Conservation (phyloP, 92 coral and sea anemone genomes). For the Palythoa caribaeorum region DNA sequence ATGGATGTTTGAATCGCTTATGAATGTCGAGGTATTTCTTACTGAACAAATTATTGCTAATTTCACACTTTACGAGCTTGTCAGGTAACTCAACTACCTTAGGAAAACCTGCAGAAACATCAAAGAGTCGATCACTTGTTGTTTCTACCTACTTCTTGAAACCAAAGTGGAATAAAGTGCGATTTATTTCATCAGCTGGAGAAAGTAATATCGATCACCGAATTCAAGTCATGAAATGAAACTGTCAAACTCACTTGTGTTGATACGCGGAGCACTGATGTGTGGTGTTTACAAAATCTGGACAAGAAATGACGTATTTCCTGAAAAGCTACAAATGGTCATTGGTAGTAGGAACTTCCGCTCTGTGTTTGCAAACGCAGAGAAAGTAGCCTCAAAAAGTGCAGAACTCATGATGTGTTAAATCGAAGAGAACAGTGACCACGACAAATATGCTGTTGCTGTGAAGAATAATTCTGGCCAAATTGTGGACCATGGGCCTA, state of each 20-base stretch:
- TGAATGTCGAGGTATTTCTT: conserved; percentile 57
- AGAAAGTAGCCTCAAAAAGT: background rate
- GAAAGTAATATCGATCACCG: background rate
- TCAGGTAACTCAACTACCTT: conserved; percentile 46
- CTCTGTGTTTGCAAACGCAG: background rate
- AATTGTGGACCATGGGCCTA: conserved; percentile 58
- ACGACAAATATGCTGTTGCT: conserved; percentile 36
- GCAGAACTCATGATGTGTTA: conserved; percentile 52
- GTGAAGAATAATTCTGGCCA: conserved; percentile 50
- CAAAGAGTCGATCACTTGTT: conserved; percentile 20
- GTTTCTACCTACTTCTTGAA: conserved; percentile 39
- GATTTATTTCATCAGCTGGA: conserved; percentile 46
- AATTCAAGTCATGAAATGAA: too few relatives aligned
- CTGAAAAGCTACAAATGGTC: conserved; percentile 41
- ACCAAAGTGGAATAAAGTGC: conserved; percentile 55
- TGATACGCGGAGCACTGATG: conserved; percentile 10
- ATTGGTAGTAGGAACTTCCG: background rate
- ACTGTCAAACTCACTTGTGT: conserved; percentile 28
- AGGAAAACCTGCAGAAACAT: conserved; percentile 49
- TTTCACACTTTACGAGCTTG: conserved; percentile 51
- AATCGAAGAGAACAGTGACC: conserved; percentile 50
- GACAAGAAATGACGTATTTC: conserved; percentile 48
- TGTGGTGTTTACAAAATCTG: background rate
- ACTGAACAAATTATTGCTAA: conserved; percentile 43
- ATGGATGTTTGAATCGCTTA: conserved; percentile 64